Evolutionary conservation across 2,113 vertebrate species (phyloP).

Genomic region (Oncorhynchus clarkii): DNA sequence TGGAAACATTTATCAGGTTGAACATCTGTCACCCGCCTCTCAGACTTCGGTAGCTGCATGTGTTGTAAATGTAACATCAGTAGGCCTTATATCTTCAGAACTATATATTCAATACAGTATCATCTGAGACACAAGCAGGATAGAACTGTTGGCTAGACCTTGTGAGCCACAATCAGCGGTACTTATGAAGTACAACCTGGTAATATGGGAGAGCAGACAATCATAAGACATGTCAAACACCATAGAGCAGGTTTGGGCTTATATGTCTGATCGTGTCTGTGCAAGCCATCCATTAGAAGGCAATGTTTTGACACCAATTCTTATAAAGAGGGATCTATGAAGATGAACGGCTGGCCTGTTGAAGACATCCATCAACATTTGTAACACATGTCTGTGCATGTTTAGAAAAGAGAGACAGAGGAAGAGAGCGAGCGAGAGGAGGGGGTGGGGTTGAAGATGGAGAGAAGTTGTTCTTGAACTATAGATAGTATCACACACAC

Average conservation of each 20-base stretch:
- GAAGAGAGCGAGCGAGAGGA: slow-evolving; percentile 5
- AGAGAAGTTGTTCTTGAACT: background rate
- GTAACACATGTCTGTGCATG: slow-evolving; percentile 64
- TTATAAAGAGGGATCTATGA: slow-evolving; percentile 61
- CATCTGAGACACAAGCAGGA: background rate
- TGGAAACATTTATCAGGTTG: background rate
- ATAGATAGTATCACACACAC: background rate
- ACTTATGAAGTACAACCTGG: background rate
- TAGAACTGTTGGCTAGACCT: background rate
- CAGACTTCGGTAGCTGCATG: background rate
- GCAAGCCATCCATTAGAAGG: slow-evolving; percentile 62
- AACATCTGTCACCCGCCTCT: too few species aligned
- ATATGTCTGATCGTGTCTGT: slow-evolving; percentile 56
- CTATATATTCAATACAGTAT: background rate
- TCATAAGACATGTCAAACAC: slow-evolving; percentile 26
- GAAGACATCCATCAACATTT: slow-evolving; percentile 68
- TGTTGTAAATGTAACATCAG: background rate
- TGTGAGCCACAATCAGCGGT: background rate
- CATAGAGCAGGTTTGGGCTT: background rate
- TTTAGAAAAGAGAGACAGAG: slow-evolving; percentile 32
- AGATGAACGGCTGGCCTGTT: slow-evolving; percentile 55
- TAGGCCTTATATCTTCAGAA: too few species aligned
- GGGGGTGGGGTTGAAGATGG: background rate
- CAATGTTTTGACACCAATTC: slow-evolving; percentile 63
- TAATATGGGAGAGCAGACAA: slow-evolving; percentile 10